Conservation (phyloP, 2,113 vertebrate genomes). For the Cromileptes altivelis region DNA sequence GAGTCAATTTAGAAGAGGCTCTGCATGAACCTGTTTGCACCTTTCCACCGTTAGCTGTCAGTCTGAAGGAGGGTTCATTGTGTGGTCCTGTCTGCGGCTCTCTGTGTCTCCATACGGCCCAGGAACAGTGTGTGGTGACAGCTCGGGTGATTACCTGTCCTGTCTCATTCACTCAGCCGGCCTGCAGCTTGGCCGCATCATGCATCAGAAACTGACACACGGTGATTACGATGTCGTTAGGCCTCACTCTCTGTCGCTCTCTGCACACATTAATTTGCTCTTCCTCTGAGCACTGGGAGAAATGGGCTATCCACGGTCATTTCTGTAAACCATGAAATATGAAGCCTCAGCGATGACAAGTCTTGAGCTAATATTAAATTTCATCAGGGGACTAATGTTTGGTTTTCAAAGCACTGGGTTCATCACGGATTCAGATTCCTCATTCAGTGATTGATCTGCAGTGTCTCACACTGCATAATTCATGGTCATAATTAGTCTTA, state of each 20-base stretch:
- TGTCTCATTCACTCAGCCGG: conserved; percentile 68
- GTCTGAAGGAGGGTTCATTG: conserved; percentile 46
- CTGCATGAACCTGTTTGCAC: conserved; percentile 38
- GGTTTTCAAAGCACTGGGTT: conserved; percentile 38
- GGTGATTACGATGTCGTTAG: conserved; percentile 74
- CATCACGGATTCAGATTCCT: conserved; percentile 11
- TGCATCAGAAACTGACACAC: conserved; percentile 72
- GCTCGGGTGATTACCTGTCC: conserved; percentile 77
- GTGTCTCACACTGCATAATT: conserved; percentile 6
- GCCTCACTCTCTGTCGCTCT: conserved; percentile 50
- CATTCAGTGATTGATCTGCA: conserved; percentile 23
- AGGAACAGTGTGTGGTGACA: conserved; percentile 67
- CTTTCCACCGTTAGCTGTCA: conserved; percentile 46
- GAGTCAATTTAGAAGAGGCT: conserved; percentile 38
- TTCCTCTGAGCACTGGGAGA: conserved; percentile 43
- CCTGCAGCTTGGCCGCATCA: conserved; percentile 66
- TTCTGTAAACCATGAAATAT: conserved; percentile 63
- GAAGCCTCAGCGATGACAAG: conserved; percentile 41
- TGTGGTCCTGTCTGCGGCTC: conserved; percentile 49
- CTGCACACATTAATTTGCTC: conserved; percentile 69
- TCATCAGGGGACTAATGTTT: conserved; percentile 58
- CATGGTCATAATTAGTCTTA: not conserved
- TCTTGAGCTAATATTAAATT: conserved; percentile 56
- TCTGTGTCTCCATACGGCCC: conserved; percentile 49
- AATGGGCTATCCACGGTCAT: conserved; percentile 45